Conservation (phyloP, 2,888 invertebrate genomes). For the Ecliptopera silaceata region DNA sequence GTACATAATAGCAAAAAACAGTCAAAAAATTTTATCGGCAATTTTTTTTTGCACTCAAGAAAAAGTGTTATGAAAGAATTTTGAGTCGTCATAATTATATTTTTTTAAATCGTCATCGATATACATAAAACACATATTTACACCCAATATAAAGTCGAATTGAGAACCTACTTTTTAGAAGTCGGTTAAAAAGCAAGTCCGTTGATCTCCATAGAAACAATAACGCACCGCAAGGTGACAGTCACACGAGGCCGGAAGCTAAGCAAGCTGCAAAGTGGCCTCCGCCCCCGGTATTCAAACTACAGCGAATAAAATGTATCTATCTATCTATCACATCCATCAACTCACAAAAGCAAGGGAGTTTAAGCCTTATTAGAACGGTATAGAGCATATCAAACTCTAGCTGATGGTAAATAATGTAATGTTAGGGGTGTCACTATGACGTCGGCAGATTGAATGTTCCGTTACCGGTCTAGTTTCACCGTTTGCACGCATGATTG, state of each 20-base stretch:
- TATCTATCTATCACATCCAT: not conserved
- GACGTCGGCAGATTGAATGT: constrained; percentile 60
- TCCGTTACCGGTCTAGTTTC: constrained; percentile 60
- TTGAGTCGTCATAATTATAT: no score
- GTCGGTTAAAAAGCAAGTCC: constrained; percentile 20
- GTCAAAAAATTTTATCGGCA: no score
- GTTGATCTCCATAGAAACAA: constrained; percentile 66
- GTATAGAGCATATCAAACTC: not conserved
- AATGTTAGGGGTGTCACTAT: constrained; percentile 48
- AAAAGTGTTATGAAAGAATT: no score
- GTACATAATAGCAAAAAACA: no score
- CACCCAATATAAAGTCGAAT: no score
- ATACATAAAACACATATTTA: no score
- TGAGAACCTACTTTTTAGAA: not conserved
- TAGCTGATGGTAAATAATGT: not conserved
- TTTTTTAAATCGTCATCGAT: no score
- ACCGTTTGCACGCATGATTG: constrained; percentile 48
- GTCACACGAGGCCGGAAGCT: constrained; percentile 72
- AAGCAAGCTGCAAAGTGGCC: constrained; percentile 72
- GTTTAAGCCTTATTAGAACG: not conserved
- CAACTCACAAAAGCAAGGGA: not conserved
- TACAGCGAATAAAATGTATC: constrained; percentile 14
- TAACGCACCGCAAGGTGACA: constrained; percentile 61
- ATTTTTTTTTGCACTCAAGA: no score
- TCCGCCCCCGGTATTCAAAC: constrained; percentile 26